Evolutionary conservation across 2,888 invertebrate genomes (phyloP).

Genomic region (Brenthis ino): DNA sequence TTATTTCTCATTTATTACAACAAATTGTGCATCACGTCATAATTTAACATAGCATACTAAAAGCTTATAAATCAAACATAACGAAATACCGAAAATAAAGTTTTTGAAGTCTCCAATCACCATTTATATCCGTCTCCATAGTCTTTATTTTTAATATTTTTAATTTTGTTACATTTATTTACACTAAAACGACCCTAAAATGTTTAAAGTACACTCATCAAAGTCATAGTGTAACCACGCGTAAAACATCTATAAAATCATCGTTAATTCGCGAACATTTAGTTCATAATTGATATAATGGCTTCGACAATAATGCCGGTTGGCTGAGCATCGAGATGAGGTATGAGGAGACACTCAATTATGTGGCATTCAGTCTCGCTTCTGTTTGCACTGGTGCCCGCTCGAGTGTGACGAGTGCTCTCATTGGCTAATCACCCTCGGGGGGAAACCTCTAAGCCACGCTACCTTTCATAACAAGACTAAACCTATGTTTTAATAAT

Average conservation of each 20-base stretch:
- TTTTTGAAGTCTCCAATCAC: no score
- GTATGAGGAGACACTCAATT: constrained; percentile 58
- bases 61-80: no score
- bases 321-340: constrained; percentile 43
- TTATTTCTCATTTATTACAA: no score
- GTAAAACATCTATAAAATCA: constrained; percentile 68
- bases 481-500: constrained; percentile 27
- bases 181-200: not conserved
- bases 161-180: not conserved
- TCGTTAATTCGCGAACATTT: constrained; percentile 71
- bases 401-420: constrained; percentile 58
- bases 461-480: constrained; percentile 45
- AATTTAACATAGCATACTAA: no score
- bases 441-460: constrained; percentile 42
- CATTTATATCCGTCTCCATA: no score
- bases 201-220: constrained; percentile 10
- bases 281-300: constrained; percentile 73
- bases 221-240: constrained; percentile 50
- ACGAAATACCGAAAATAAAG: no score
- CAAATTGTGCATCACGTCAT: no score
- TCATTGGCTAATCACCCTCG: constrained; percentile 64
- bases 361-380: constrained; percentile 69
- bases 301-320: constrained; percentile 62
- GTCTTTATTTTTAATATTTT: no score
- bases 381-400: constrained; percentile 66